Conservation (phyloP, 2,113 vertebrate species). For the Sander vitreus region DNA sequence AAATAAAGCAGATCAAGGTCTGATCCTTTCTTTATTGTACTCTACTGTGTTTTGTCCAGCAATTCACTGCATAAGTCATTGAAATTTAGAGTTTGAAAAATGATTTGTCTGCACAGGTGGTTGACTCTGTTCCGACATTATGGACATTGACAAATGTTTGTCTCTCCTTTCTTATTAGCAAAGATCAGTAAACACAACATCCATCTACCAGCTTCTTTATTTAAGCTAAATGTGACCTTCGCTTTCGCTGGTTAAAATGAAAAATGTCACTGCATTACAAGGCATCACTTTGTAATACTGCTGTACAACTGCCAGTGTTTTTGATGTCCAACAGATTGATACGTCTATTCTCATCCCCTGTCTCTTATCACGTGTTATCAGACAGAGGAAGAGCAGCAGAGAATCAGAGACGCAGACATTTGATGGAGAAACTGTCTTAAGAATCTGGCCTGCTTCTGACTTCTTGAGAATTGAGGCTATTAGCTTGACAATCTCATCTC, state of each 20-base stretch:
- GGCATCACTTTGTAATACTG: background rate
- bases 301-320: background rate
- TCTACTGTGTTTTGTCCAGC: background rate
- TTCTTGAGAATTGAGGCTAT: conserved; percentile 30
- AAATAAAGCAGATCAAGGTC: background rate
- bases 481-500: conserved; percentile 46
- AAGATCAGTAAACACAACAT: background rate
- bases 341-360: background rate
- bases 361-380: conserved; percentile 37
- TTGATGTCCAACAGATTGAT: background rate
- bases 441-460: conserved; percentile 26
- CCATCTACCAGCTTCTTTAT: background rate
- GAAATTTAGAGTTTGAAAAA: background rate
- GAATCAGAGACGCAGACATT: conserved; percentile 16
- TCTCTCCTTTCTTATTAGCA: background rate
- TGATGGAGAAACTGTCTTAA: conserved; percentile 23
- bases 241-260: background rate
- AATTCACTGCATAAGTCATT: background rate
- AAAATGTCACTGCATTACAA: background rate
- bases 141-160: background rate
- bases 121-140: background rate
- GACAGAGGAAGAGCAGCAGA: background rate
- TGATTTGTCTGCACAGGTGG: background rate
- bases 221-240: background rate
- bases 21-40: background rate